phyloP scores from a whole-genome alignment of 2,797 vertebrate genomes.

The Peromyscus attwateri region DNA sequence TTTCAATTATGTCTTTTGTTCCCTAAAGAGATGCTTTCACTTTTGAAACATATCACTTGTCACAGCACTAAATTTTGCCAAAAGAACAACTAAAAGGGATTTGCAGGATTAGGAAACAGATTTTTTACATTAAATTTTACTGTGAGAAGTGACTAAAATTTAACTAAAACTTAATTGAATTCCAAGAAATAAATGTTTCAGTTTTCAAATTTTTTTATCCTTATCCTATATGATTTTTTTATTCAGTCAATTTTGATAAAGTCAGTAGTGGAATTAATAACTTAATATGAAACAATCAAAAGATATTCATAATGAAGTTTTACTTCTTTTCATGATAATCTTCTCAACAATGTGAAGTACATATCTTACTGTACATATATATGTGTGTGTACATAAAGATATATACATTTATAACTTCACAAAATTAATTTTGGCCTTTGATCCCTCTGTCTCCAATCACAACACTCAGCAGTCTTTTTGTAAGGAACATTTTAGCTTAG shows the following conservation, averaged over 20 bases:
- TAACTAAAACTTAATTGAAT: conserved; percentile 4
- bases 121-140: background rate
- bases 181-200: background rate
- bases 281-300: conserved; percentile 3
- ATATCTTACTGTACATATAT: background rate
- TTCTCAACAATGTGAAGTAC: background rate
- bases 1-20: background rate
- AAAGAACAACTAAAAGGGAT: background rate
- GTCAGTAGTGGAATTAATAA: background rate
- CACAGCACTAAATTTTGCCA: background rate
- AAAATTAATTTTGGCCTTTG: conserved; percentile 46
- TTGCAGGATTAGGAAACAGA: background rate
- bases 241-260: conserved; percentile 48
- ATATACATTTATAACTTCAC: background rate
- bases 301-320: conserved; percentile 20
- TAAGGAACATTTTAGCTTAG: conserved; percentile 20
- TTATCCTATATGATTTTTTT: background rate
- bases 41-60: background rate
- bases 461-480: conserved; percentile 19
- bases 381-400: background rate
- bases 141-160: conserved; percentile 18
- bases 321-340: background rate
- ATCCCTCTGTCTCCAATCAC: background rate
- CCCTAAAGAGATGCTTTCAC: background rate
- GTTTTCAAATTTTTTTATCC: background rate